Evolutionary conservation across 2,888 invertebrate genomes (phyloP).

Genomic region (Hipparchia semele): DNA sequence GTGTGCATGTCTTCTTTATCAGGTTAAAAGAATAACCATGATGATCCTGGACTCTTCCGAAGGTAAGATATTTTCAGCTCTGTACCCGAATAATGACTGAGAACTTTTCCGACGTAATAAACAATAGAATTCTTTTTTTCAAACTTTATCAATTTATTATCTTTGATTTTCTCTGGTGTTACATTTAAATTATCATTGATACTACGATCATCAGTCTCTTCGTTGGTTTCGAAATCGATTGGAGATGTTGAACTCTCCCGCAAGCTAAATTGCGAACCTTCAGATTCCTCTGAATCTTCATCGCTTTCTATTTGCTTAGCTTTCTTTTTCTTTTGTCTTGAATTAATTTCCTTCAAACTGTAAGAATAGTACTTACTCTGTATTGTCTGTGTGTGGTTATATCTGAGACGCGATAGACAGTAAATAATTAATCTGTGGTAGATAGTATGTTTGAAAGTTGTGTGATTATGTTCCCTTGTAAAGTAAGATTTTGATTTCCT

Average conservation of each 20-base stretch:
- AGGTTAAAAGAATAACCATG: constrained; percentile 32
- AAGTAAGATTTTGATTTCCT: too few relatives aligned
- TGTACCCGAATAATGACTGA: constrained; percentile 32
- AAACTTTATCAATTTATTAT: constrained; percentile 36
- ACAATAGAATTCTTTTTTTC: constrained; percentile 32
- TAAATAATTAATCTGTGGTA: too few relatives aligned
- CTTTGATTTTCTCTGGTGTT: constrained; percentile 37
- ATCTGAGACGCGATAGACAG: too few relatives aligned
- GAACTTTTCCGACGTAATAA: constrained; percentile 3
- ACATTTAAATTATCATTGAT: constrained; percentile 16
- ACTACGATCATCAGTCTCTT: constrained; percentile 27
- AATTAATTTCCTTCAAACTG: constrained; percentile 21
- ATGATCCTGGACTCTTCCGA: constrained; percentile 34
- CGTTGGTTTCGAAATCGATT: constrained; percentile 27
- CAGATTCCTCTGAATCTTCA: constrained; percentile 33
- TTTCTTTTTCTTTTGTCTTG: constrained; percentile 26
- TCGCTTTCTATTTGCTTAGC: constrained; percentile 32
- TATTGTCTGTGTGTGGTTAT: too few relatives aligned
- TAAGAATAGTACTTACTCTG: too few relatives aligned
- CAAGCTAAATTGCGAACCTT: constrained; percentile 31
- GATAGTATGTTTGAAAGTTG: too few relatives aligned
- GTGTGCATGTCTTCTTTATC: neutral
- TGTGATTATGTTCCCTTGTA: too few relatives aligned
- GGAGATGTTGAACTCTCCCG: constrained; percentile 35
- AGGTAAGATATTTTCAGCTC: constrained; percentile 35